Conservation (phyloP, 2,888 invertebrate species). For the Zaprionus lineosus region DNA sequence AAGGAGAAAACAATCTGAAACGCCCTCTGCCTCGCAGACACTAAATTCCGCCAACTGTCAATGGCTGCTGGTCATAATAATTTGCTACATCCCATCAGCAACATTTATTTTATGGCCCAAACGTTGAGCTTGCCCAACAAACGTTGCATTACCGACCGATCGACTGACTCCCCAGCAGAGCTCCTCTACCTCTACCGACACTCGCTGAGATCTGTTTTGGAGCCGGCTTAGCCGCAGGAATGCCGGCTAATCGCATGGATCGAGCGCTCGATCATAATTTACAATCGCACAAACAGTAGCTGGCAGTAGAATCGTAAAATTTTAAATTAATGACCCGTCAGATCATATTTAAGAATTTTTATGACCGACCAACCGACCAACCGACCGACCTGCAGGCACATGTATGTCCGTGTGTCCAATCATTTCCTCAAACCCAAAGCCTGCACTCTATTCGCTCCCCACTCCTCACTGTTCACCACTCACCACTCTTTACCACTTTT, state of each 20-base stretch:
- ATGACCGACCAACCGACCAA: no score
- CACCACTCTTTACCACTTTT: no score
- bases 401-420: not conserved
- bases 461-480: not conserved
- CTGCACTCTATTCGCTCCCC: not conserved
- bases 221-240: conserved; percentile 44
- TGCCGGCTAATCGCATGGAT: conserved; percentile 56
- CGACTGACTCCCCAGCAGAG: not conserved
- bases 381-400: conserved; percentile 26
- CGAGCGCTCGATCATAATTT: conserved; percentile 75
- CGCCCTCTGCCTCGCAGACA: conserved; percentile 1
- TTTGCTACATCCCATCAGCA: conserved; percentile 51
- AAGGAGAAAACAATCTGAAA: no score
- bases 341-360: conserved; percentile 81
- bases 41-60: conserved; percentile 56
- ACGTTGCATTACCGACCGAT: conserved; percentile 27
- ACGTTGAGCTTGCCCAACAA: conserved; percentile 36
- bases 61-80: conserved; percentile 65
- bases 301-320: conserved; percentile 77
- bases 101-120: conserved; percentile 52
- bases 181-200: conserved; percentile 6
- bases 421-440: no score
- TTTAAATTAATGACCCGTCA: conserved; percentile 81
- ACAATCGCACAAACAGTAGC: conserved; percentile 81
- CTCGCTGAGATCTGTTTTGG: not conserved